Conservation (phyloP, 2,113 vertebrate species). For the Orcinus orca region DNA sequence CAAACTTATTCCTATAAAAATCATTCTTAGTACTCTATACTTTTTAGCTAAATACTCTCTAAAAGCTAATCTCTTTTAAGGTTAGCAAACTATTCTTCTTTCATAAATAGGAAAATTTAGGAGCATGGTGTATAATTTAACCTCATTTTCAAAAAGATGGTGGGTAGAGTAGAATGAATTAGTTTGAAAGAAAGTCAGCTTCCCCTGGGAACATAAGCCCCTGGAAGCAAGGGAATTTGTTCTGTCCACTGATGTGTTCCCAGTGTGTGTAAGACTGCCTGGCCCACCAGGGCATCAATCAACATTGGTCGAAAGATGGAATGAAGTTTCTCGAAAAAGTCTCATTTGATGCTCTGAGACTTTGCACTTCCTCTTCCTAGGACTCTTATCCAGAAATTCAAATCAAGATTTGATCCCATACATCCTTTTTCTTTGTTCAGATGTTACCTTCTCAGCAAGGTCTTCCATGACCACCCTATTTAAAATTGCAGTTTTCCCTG, state of each 20-base stretch:
- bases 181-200: neutral
- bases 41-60: neutral
- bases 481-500: neutral
- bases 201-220: neutral
- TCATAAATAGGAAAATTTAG: neutral
- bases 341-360: neutral
- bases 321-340: neutral
- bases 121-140: neutral
- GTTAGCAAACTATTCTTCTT: neutral
- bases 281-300: accelerated
- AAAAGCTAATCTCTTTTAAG: neutral
- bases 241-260: neutral
- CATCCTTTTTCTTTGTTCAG: neutral
- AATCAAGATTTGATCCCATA: neutral
- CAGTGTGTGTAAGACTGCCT: neutral
- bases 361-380: neutral
- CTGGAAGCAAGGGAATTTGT: neutral
- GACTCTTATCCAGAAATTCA: neutral
- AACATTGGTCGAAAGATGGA: neutral
- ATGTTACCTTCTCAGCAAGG: neutral
- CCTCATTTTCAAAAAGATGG: neutral
- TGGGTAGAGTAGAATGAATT: neutral
- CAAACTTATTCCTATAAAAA: neutral
- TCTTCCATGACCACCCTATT: neutral
- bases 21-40: neutral